Evolutionary conservation across 64 coral and sea anemone species (phyloP), one percentile per base, ranked within the genome.

Genomic region (Dendronephthya gigantea): DNA sequence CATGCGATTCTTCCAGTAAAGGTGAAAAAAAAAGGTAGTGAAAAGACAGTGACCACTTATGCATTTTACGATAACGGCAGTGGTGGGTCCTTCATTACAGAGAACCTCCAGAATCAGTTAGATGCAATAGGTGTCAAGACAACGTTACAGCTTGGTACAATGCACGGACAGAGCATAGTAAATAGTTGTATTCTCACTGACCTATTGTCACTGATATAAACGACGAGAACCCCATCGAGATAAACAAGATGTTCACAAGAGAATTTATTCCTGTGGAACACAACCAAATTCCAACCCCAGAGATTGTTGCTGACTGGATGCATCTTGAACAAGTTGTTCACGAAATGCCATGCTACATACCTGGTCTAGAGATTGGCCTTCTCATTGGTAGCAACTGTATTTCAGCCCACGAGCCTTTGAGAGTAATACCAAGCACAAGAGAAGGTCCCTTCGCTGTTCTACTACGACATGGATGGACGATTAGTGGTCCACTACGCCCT

Each of bases 1-100:
- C 89, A 88, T 29, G 85, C 86, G 25, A 88, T 93, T 2, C 59
- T 93, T 14, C 88, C 88, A 22, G 88, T 93, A 17, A 87, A 82
- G 68, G 85, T 90, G 15, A 90, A 75, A 33, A n/a, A 72, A 6
- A 87, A 90, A 22, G 82, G 14, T 16, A 58, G 81, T 8, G 28
- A 35, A 9, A 17, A 82, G 0, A 38, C 66, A 45, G 62, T 90
- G 16, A 48, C 58, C 0, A 93, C 88, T 2, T 90, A 85, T 23
- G n/a, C n/a, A n/a, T n/a, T n/a, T n/a, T n/a, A n/a, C n/a, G n/a
- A n/a, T n/a, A n/a, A n/a, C n/a, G n/a, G n/a, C n/a, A n/a, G n/a
- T n/a, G n/a, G n/a, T n/a, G n/a, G n/a, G n/a, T n/a, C n/a, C n/a
- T n/a, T n/a, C n/a, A n/a, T n/a, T n/a, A n/a, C n/a, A n/a, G 92